Evolutionary conservation across 2,888 invertebrate genomes (phyloP).

Genomic region (Sesamia inferens): DNA sequence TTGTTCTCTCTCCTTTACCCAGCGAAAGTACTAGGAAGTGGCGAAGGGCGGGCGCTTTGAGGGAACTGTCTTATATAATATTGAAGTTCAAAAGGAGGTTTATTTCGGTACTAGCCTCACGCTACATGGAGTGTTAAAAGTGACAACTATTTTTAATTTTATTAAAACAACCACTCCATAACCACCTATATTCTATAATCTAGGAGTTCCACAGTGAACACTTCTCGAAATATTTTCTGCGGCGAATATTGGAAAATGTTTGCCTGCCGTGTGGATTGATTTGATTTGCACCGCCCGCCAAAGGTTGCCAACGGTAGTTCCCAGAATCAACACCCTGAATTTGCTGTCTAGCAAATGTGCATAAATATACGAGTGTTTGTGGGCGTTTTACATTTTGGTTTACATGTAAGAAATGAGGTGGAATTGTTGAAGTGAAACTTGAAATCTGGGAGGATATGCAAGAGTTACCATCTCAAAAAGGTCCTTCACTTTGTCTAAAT

Average conservation of each 20-base stretch:
- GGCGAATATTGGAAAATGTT: conserved; percentile 80
- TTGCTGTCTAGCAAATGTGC: conserved; percentile 53
- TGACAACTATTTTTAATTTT: not conserved
- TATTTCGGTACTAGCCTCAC: not conserved
- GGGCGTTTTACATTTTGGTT: conserved; percentile 43
- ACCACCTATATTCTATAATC: conserved; percentile 57
- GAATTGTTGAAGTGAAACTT: conserved; percentile 2
- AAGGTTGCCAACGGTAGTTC: conserved; percentile 65
- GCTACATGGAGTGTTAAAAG: no score
- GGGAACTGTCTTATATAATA: no score
- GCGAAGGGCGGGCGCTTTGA: no score
- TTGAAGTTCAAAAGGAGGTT: not conserved
- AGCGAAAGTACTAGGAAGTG: no score
- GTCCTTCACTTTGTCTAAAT: no score
- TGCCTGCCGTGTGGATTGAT: conserved; percentile 78
- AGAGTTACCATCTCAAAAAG: not conserved
- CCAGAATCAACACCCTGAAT: conserved; percentile 67
- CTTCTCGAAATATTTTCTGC: conserved; percentile 73
- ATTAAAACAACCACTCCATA: conserved; percentile 38
- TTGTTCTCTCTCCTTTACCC: no score
- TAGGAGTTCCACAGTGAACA: conserved; percentile 59
- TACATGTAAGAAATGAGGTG: not conserved
- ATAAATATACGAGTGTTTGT: conserved; percentile 46
- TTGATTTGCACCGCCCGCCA: conserved; percentile 76
- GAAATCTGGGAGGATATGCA: not conserved